Conservation (phyloP, 92 coral and sea anemone genomes). For the Phenganax subtilis region DNA sequence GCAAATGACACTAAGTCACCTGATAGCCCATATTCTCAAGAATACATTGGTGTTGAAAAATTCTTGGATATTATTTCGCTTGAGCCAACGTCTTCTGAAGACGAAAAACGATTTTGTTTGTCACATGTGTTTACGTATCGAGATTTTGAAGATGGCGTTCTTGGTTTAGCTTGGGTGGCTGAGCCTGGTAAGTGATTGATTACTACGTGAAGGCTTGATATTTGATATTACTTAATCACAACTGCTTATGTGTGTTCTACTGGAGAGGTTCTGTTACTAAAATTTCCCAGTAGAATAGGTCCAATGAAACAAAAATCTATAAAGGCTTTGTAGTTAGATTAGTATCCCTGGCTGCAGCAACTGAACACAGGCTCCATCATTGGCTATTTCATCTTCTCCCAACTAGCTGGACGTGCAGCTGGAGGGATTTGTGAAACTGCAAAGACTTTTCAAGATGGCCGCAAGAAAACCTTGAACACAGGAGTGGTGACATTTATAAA, state of each 20-base stretch:
- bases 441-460: constrained; percentile 66
- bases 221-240: neutral
- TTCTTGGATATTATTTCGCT: constrained; percentile 76
- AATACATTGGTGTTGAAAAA: constrained; percentile 88
- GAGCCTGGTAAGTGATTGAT: constrained; percentile 49
- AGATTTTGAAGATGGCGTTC: constrained; percentile 92
- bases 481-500: constrained; percentile 91
- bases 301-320: too few relatives aligned
- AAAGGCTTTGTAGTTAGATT: too few relatives aligned
- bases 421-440: constrained; percentile 87
- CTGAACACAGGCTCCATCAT: too few relatives aligned
- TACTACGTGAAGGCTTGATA: neutral
- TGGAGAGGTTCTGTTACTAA: neutral
- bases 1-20: constrained; percentile 51
- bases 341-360: too few relatives aligned
- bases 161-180: constrained; percentile 99
- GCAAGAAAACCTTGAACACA: constrained; percentile 70
- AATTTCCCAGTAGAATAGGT: neutral
- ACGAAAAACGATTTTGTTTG: constrained; percentile 57
- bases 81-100: constrained; percentile 35
- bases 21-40: constrained; percentile 54
- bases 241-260: too few relatives aligned
- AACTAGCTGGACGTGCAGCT: constrained; percentile 56
- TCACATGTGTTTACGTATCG: constrained; percentile 85
- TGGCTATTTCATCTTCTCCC: neutral